Evolutionary conservation across 2,797 vertebrate species (phyloP).

Genomic region (Galaxias olidus): DNA sequence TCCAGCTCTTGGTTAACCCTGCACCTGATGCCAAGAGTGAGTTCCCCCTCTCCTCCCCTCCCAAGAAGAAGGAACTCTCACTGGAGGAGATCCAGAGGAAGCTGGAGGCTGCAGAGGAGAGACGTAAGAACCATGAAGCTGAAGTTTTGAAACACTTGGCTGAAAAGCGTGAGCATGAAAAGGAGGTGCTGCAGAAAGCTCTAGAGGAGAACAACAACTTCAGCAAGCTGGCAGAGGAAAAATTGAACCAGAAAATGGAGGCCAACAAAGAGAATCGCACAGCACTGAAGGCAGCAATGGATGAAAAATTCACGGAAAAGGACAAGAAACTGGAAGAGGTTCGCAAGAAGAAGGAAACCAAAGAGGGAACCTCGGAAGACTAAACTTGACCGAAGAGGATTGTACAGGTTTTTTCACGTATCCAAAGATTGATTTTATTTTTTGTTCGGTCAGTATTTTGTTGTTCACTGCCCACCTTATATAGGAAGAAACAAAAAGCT

Average conservation of each 20-base stretch:
- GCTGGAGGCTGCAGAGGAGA: slow-evolving; percentile 88
- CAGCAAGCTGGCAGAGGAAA: slow-evolving; percentile 87
- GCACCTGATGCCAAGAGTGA: slow-evolving; percentile 84
- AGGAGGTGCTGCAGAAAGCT: slow-evolving; percentile 84
- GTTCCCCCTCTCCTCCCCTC: slow-evolving; percentile 82
- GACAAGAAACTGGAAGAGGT: slow-evolving; percentile 93
- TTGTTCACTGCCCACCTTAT: slow-evolving; percentile 61
- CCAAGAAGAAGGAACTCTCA: slow-evolving; percentile 87
- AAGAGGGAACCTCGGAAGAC: slow-evolving; percentile 77
- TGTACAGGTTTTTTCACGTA: slow-evolving; percentile 68
- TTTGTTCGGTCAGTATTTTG: slow-evolving; percentile 65
- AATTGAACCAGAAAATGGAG: slow-evolving; percentile 90
- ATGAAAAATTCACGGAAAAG: slow-evolving; percentile 93
- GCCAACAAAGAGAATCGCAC: slow-evolving; percentile 87
- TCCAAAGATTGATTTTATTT: slow-evolving; percentile 79
- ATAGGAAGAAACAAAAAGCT: slow-evolving; percentile 49
- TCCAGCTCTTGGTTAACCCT: slow-evolving; percentile 79
- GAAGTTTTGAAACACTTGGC: slow-evolving; percentile 87
- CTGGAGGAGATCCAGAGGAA: no score
- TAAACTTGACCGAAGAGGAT: slow-evolving; percentile 55
- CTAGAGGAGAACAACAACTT: slow-evolving; percentile 88
- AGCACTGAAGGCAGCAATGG: slow-evolving; percentile 90
- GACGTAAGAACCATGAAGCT: slow-evolving; percentile 88
- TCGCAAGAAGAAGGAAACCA: slow-evolving; percentile 93
- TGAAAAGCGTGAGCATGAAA: slow-evolving; percentile 83